Evolutionary conservation across 2,113 vertebrate genomes (phyloP).

Genomic region (Stercorarius parasiticus): DNA sequence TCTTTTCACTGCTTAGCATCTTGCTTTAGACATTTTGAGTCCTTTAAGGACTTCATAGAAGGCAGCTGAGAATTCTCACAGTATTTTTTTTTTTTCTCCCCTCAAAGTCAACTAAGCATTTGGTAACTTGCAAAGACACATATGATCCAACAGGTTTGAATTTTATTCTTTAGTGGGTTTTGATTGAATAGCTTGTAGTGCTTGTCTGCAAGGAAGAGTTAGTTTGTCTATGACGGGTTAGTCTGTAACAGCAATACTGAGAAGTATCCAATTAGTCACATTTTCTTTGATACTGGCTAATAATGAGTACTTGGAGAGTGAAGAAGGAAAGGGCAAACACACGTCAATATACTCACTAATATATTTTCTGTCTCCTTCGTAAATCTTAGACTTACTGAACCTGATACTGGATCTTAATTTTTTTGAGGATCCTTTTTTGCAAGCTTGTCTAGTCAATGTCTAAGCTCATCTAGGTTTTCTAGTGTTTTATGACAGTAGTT

Average conservation of each 20-base stretch:
- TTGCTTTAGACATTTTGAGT: neutral
- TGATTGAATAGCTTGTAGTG: neutral
- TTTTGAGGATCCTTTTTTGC: neutral
- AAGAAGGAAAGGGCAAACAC: neutral
- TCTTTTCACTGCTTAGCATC: neutral
- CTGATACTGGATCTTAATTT: neutral
- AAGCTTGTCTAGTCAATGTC: neutral
- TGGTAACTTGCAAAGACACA: neutral
- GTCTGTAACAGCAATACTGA: neutral
- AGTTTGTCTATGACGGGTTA: neutral
- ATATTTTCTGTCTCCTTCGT: neutral
- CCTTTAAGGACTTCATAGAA: neutral
- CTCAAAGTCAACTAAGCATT: neutral
- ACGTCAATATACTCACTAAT: neutral
- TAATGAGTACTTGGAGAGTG: neutral
- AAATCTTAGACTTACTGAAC: neutral
- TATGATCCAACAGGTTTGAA: neutral
- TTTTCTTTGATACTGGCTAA: neutral
- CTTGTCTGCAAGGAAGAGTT: neutral
- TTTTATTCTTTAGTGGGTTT: neutral
- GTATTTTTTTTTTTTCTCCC: neutral
- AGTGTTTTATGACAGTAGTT: neutral
- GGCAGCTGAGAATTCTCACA: neutral
- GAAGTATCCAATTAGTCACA: neutral
- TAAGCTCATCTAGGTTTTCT: neutral